These are phyloP conservation scores for Mesembrinibis cayennensis DNA, from an alignment of 2,113 vertebrate genomes.

Conservation along the genomic window DNA sequence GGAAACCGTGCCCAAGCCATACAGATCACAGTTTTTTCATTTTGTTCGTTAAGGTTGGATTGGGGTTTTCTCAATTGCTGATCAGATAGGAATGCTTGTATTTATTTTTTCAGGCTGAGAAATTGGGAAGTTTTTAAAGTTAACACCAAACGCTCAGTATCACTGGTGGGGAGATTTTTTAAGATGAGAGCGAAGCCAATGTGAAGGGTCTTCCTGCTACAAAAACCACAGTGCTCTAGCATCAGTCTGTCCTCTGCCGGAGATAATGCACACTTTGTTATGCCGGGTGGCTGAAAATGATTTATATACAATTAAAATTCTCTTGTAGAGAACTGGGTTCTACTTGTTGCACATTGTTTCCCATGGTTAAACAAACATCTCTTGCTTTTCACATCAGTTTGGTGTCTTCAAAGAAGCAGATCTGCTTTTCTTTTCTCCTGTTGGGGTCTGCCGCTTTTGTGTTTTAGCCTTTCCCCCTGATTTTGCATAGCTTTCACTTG, in stretches of 20 bases:
- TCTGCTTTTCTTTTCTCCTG: not conserved
- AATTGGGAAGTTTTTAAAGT: not conserved
- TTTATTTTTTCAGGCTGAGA: not conserved
- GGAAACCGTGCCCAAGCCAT: not conserved
- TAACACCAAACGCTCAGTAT: not conserved
- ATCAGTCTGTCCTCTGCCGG: not conserved
- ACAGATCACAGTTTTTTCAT: not conserved
- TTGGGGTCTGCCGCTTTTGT: not conserved
- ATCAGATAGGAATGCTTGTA: not conserved
- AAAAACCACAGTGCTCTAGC: not conserved
- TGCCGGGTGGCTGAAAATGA: not conserved
- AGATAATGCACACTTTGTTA: not conserved
- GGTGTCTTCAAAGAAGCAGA: not conserved
- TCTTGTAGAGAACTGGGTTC: not conserved
- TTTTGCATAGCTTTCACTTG: conserved; percentile 19
- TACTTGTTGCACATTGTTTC: conserved; percentile 1
- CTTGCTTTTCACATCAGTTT: not conserved
- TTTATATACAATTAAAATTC: conserved; percentile 14
- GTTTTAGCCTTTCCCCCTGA: not conserved
- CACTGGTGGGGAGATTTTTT: not conserved
- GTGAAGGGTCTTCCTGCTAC: not conserved
- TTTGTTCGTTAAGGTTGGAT: not conserved
- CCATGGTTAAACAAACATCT: conserved; percentile 3
- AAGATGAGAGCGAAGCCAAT: not conserved
- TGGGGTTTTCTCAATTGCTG: not conserved